Evolutionary conservation across 2,113 vertebrate species (phyloP).

Genomic region (Osmerus mordax): DNA sequence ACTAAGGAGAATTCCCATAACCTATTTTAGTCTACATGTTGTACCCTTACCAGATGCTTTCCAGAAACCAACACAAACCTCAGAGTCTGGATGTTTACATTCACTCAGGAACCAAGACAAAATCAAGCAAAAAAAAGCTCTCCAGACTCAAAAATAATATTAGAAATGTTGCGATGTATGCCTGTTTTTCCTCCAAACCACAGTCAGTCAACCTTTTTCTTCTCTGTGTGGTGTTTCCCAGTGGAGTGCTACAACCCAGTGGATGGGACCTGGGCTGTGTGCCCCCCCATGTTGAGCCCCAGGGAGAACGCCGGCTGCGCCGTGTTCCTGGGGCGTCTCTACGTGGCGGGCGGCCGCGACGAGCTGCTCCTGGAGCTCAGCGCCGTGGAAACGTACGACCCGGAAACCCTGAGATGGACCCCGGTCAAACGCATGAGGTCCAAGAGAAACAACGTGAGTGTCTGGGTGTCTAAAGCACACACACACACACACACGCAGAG

Average conservation of each 20-base stretch:
- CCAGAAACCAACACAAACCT: neutral
- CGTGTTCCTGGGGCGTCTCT: conserved; percentile 58
- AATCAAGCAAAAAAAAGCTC: neutral
- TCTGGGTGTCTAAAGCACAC: neutral
- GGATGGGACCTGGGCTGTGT: conserved; percentile 59
- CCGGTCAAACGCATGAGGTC: conserved; percentile 58
- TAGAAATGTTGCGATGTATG: neutral
- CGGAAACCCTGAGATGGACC: conserved; percentile 52
- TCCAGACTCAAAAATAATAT: too few relatives aligned
- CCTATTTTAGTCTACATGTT: conserved; percentile 18
- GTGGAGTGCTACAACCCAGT: conserved; percentile 64
- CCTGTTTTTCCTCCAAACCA: neutral
- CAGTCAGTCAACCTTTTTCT: conserved; percentile 13
- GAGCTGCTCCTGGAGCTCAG: conserved; percentile 60
- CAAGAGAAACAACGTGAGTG: conserved; percentile 59
- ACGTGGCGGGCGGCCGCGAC: conserved; percentile 60
- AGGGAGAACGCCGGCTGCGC: conserved; percentile 60
- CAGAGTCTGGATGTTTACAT: neutral
- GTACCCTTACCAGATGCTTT: neutral
- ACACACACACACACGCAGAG: too few relatives aligned
- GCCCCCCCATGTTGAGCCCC: conserved; percentile 55
- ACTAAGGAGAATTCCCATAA: conserved; percentile 60
- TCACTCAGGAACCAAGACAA: neutral
- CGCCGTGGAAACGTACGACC: conserved; percentile 57
- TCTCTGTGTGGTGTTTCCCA: conserved; percentile 26